Percentiles rank a stretch among this genome's conserved stretches.
These are phyloP conservation scores for Dicranocentrus wangi DNA, from an alignment of 2,888 invertebrate species.

Conservation along the genomic window DNA sequence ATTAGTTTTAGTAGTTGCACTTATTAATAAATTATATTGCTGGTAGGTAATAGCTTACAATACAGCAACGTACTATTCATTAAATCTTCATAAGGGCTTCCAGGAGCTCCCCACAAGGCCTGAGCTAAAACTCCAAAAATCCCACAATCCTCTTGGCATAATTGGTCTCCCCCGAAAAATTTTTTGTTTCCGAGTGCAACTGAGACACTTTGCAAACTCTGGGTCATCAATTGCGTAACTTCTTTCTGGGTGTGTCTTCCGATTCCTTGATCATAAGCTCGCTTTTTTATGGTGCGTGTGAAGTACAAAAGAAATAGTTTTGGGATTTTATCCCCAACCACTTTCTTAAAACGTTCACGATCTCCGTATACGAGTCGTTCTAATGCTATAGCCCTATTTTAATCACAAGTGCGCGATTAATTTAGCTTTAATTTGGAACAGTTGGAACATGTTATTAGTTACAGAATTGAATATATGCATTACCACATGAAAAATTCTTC, in stretches of 20 bases:
- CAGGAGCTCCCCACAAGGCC: conserved; percentile 73
- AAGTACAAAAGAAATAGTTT: conserved; percentile 7
- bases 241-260: conserved; percentile 68
- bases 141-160: conserved; percentile 74
- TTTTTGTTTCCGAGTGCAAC: conserved; percentile 65
- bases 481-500: conserved; percentile 67
- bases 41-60: too few species aligned
- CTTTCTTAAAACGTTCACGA: conserved; percentile 1
- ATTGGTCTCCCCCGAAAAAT: conserved; percentile 69
- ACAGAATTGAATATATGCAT: too few species aligned
- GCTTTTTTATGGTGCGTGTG: not conserved
- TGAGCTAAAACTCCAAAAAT: conserved; percentile 75
- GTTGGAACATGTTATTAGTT: not conserved
- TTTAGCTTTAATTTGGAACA: not conserved
- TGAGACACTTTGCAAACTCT: conserved; percentile 65
- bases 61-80: conserved; percentile 68
- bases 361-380: conserved; percentile 38
- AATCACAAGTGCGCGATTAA: not conserved
- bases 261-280: conserved; percentile 65
- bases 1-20: too few species aligned
- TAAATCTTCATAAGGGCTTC: conserved; percentile 71
- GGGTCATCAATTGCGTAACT: conserved; percentile 56
- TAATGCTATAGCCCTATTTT: conserved; percentile 25
- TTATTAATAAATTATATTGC: too few species aligned
- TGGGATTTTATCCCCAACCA: conserved; percentile 21